phyloP scores from a whole-genome alignment of 2,113 vertebrate species.

The Perca fluviatilis region DNA sequence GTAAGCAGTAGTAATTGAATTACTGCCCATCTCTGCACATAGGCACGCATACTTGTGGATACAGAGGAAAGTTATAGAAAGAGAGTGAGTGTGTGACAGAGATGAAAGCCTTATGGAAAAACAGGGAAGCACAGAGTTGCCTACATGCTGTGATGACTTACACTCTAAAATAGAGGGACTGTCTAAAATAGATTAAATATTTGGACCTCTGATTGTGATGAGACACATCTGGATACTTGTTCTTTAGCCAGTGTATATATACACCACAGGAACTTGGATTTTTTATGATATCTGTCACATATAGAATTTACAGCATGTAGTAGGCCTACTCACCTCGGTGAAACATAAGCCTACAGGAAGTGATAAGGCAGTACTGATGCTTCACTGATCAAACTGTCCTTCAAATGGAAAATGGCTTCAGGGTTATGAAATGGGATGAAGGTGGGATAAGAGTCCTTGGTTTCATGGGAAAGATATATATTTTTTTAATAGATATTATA shows the following conservation, averaged over 20 bases:
- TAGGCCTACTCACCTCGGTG: constrained; percentile 22
- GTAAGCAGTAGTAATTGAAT: no score
- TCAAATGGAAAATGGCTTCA: constrained; percentile 51
- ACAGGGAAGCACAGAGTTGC: constrained; percentile 12
- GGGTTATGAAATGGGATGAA: constrained; percentile 52
- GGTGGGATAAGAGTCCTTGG: constrained; percentile 19
- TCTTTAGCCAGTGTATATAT: constrained; percentile 11
- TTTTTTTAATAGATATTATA: constrained; percentile 41
- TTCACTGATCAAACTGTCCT: constrained; percentile 32
- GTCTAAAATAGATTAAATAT: constrained; percentile 48
- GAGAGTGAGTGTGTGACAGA: constrained; percentile 24
- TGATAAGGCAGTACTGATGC: constrained; percentile 23
- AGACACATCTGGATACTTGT: constrained; percentile 60
- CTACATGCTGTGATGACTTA: constrained; percentile 42
- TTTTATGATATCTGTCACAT: constrained; percentile 29
- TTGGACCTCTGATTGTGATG: constrained; percentile 22
- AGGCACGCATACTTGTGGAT: constrained; percentile 10
- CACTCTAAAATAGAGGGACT: constrained; percentile 23
- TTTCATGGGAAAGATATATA: constrained; percentile 52
- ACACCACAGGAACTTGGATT: constrained; percentile 22
- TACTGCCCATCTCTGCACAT: no score
- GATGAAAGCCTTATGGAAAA: constrained; percentile 54
- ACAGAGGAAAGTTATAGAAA: constrained; percentile 5
- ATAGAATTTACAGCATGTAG: constrained; percentile 40
- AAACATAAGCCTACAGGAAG: constrained; percentile 38